Percentiles rank a stretch among this genome's conserved stretches.
phyloP scores from a whole-genome alignment of 2,797 vertebrate species.

The Oceanodroma leucorhoa region DNA sequence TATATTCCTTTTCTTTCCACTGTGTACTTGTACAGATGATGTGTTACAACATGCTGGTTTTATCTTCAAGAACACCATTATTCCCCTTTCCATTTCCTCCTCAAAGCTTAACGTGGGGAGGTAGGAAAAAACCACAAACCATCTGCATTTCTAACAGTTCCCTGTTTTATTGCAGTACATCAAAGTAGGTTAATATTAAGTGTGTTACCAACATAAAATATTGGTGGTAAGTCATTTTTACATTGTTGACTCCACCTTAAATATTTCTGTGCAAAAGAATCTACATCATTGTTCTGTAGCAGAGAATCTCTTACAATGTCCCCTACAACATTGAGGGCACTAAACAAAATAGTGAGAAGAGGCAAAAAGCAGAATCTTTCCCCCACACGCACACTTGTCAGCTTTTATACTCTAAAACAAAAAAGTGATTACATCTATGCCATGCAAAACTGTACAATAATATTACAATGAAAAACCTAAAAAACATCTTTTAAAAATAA shows the following conservation, averaged over 20 bases:
- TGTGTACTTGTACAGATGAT: neutral
- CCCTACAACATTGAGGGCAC: conserved; percentile 84
- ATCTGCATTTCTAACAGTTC: conserved; percentile 84
- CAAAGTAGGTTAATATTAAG: conserved; percentile 93
- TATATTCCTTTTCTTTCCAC: neutral
- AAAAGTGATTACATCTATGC: conserved; percentile 92
- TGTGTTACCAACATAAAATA: conserved; percentile 88
- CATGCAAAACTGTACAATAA: conserved; percentile 99
- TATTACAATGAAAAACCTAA: conserved; percentile 90
- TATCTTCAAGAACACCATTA: neutral
- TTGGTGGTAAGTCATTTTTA: conserved; percentile 87
- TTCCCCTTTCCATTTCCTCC: neutral
- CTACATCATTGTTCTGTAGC: conserved; percentile 87
- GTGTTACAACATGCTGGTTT: neutral
- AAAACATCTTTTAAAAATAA: conserved; percentile 78
- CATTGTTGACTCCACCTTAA: conserved; percentile 90
- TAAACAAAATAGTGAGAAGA: conserved; percentile 78
- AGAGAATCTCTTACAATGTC: conserved; percentile 88
- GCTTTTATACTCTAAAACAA: conserved; percentile 78
- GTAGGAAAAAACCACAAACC: conserved; percentile 50
- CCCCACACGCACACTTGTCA: conserved; percentile 70
- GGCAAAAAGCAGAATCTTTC: conserved; percentile 75
- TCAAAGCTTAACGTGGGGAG: neutral
- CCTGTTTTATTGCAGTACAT: conserved; percentile 98
- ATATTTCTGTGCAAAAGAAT: conserved; percentile 96